Base-by-base conservation (phyloP, 2,888 invertebrate genomes). In the Furcula furcula region DNA sequence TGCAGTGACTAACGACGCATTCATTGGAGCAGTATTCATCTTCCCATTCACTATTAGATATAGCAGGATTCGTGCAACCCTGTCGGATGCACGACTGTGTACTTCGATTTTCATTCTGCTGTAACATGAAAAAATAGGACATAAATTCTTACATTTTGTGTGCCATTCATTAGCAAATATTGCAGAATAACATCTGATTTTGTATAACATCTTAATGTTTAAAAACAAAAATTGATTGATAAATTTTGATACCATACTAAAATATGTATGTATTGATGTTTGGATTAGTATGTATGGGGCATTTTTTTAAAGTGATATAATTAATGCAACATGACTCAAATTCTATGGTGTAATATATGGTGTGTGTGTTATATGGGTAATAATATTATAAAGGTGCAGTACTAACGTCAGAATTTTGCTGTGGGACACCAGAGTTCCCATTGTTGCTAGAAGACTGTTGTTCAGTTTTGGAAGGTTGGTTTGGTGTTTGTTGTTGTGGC, bases 11-110 rank as follows among this genome's bases (percentile, higher is more conserved):
- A 76, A 97, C 96, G 50, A 98, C 98, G 88, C 98, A 98, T 83
- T 98, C 97, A 85, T 97, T 97, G 85, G 97, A 97, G 90, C 98
- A 98, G 82, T 97, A 98, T 80, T 98, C 98, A 76, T 96, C 96
- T 80, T 98, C 98, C 98, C 98, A 98, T 84, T 97, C 97, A 49
- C 94, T 94, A 89, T 95, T 97, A 53, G 96, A 93, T 63, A 97
- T 94, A 48, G 97, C 97, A 26, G 94, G 93, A 86, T 98, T 98
- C 47, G 93, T 93, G 83, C 98, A 98, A 54, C 97, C 97, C 66
- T 94, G 94, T 44, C 97, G 93, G 66, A 96, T 95, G 85, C 96
- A 97, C 39, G 94, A 91, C 34, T 85, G 67, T 39, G 81, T 73
- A 56, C 81, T 78, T 55, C 81, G 72, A 53, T 83, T 84, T 66